Evolutionary conservation across 2,113 vertebrate species (phyloP).

Genomic region (Grallaria varia): DNA sequence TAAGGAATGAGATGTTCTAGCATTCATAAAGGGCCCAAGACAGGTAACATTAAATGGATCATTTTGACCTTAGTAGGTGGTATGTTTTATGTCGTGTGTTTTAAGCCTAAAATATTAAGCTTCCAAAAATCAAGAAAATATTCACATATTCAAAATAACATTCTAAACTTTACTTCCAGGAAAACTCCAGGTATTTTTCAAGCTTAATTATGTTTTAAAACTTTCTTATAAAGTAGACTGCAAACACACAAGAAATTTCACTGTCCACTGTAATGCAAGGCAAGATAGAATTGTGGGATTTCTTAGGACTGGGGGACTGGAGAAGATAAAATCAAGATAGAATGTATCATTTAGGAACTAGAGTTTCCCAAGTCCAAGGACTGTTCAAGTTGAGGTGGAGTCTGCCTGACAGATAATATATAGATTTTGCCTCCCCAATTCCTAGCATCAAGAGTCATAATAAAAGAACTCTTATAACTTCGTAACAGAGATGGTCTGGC

Average conservation of each 20-base stretch:
- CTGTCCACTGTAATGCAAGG: not conserved
- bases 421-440: not conserved
- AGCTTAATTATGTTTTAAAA: not conserved
- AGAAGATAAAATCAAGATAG: not conserved
- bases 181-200: not conserved
- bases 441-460: not conserved
- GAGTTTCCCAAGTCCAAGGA: not conserved
- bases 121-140: not conserved
- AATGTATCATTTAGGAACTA: not conserved
- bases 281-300: not conserved
- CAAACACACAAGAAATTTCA: not conserved
- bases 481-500: not conserved
- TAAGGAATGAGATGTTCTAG: not conserved
- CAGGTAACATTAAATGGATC: not conserved
- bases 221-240: not conserved
- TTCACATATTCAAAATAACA: not conserved
- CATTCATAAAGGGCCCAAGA: not conserved
- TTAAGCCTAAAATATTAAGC: not conserved
- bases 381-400: not conserved
- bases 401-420: not conserved
- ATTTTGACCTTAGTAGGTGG: not conserved
- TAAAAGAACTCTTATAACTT: constrained; percentile 20
- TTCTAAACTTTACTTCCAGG: not conserved
- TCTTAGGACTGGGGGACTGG: not conserved
- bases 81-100: not conserved